Conservation (phyloP, 2,113 vertebrate species). For the Oxygymnocypris stewartii region DNA sequence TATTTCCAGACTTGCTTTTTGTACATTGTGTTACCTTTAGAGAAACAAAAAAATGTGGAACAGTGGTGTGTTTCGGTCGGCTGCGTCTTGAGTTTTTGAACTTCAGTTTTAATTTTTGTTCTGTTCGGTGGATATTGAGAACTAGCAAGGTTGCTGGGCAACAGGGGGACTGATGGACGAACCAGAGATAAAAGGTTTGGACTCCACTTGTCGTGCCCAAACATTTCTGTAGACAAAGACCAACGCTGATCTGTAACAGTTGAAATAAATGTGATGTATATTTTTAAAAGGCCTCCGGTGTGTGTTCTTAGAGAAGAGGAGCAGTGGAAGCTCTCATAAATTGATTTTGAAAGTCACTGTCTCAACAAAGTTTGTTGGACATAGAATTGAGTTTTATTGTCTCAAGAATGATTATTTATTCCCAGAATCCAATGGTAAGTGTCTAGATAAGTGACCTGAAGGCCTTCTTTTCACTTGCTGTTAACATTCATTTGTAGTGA, state of each 20-base stretch:
- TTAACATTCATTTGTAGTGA: not conserved
- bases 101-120: conserved; percentile 32
- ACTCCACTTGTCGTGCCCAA: conserved; percentile 62
- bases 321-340: not conserved
- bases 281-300: conserved; percentile 70
- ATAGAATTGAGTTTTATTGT: conserved; percentile 4
- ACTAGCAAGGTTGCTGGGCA: conserved; percentile 65
- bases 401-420: not conserved
- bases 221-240: conserved; percentile 69
- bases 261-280: conserved; percentile 83
- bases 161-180: conserved; percentile 65
- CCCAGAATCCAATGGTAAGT: not conserved
- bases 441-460: not conserved
- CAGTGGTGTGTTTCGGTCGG: conserved; percentile 70
- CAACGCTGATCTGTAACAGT: conserved; percentile 67
- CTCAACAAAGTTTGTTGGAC: conserved; percentile 11
- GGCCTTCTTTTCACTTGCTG: not conserved
- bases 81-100: conserved; percentile 65
- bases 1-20: conserved; percentile 80
- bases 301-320: conserved; percentile 50
- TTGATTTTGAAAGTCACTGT: conserved; percentile 21
- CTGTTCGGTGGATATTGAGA: conserved; percentile 44
- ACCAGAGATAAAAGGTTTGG: conserved; percentile 60
- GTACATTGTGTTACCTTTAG: conserved; percentile 82
- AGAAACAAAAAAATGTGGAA: conserved; percentile 50